Percentiles rank a stretch among this genome's conserved stretches.
Evolutionary conservation across 2,888 invertebrate genomes (phyloP).

Genomic region (Zaprionus lineosus): DNA sequence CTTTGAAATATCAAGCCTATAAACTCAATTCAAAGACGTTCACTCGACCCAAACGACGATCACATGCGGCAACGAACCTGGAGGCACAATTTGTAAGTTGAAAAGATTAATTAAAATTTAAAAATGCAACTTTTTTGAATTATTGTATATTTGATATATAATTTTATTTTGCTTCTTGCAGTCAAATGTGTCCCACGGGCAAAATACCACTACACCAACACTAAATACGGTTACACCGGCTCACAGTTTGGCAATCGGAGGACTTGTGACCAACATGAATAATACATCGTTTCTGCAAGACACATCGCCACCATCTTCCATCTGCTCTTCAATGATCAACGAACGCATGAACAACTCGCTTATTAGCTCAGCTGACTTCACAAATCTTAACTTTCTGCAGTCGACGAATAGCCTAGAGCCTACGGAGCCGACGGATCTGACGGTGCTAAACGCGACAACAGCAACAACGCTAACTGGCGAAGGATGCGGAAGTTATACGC

Average conservation of each 20-base stretch:
- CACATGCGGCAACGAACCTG: slow-evolving; percentile 72
- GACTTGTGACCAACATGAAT: slow-evolving; percentile 82
- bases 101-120: not conserved
- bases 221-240: slow-evolving; percentile 41
- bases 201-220: slow-evolving; percentile 20
- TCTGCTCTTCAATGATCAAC: slow-evolving; percentile 80
- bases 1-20: slow-evolving; percentile 63
- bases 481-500: slow-evolving; percentile 65
- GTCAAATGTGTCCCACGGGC: slow-evolving; percentile 26
- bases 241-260: slow-evolving; percentile 81
- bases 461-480: slow-evolving; percentile 21
- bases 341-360: slow-evolving; percentile 81
- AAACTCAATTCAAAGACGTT: slow-evolving; percentile 82
- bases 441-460: slow-evolving; percentile 40
- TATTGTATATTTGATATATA: not conserved
- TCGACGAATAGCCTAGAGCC: slow-evolving; percentile 71
- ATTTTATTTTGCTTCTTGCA: not conserved
- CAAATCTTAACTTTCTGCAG: slow-evolving; percentile 80
- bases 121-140: not conserved
- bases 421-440: not conserved
- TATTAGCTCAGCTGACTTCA: slow-evolving; percentile 82
- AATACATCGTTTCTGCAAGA: slow-evolving; percentile 81
- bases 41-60: slow-evolving; percentile 81
- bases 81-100: slow-evolving; percentile 79
- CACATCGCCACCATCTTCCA: slow-evolving; percentile 82